A percentile compares a stretch with the other conserved stretches of the same genome.
These are phyloP conservation scores for Acanthurus tractus DNA, from an alignment of 2,797 vertebrate genomes.

Conservation along the genomic window DNA sequence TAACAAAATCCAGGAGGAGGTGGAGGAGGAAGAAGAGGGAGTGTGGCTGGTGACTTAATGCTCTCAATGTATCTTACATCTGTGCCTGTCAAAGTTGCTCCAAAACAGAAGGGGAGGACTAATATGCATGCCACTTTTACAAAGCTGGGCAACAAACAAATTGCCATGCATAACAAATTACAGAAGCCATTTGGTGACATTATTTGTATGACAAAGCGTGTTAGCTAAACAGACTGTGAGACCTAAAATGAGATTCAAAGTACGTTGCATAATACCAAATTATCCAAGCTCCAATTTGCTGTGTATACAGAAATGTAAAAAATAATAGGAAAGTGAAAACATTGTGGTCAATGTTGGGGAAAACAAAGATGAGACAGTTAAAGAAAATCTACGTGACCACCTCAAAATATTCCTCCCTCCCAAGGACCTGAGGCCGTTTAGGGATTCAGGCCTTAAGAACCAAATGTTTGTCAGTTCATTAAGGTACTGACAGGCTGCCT, in stretches of 20 bases:
- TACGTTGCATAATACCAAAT: slow-evolving; percentile 36
- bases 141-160: slow-evolving; percentile 61
- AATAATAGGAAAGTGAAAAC: background rate
- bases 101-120: slow-evolving; percentile 52
- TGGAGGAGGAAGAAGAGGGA: slow-evolving; percentile 26
- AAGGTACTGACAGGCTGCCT: slow-evolving; percentile 28
- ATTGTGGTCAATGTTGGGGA: slow-evolving; percentile 11
- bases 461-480: slow-evolving; percentile 58
- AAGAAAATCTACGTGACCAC: slow-evolving; percentile 33
- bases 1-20: slow-evolving; percentile 41
- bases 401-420: slow-evolving; percentile 4
- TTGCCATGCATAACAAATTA: slow-evolving; percentile 56
- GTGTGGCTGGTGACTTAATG: slow-evolving; percentile 47
- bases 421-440: background rate
- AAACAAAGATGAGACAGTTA: slow-evolving; percentile 23
- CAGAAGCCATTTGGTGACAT: slow-evolving; percentile 53
- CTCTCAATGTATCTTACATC: slow-evolving; percentile 61
- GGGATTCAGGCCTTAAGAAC: slow-evolving; percentile 32
- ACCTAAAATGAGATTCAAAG: slow-evolving; percentile 52
- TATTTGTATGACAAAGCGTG: slow-evolving; percentile 65
- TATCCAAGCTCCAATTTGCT: slow-evolving; percentile 36
- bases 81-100: slow-evolving; percentile 58
- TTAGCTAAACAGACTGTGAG: slow-evolving; percentile 50
- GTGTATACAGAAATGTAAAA: slow-evolving; percentile 34
- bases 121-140: slow-evolving; percentile 52